A percentile compares a stretch with the other conserved stretches of the same genome.
phyloP scores from a whole-genome alignment of 2,113 vertebrate genomes.

The Cyanocitta stelleri region DNA sequence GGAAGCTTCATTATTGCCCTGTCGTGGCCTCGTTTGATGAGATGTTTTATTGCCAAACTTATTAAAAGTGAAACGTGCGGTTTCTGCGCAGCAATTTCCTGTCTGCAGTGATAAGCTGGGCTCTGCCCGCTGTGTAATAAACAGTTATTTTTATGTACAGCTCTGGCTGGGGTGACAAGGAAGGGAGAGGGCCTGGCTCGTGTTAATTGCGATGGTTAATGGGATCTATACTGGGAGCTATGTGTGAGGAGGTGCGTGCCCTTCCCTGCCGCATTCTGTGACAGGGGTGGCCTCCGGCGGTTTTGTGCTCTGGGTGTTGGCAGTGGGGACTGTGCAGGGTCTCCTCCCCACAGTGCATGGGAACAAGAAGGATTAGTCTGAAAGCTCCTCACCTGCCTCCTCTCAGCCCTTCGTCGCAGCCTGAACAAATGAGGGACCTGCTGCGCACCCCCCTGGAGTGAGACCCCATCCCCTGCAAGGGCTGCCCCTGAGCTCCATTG shows the following conservation, averaged over 20 bases:
- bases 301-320: background rate
- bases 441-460: fast-evolving
- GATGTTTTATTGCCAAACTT: constrained; percentile 72
- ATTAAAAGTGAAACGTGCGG: constrained; percentile 70
- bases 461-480: background rate
- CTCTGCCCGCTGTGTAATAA: constrained; percentile 63
- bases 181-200: background rate
- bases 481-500: fast-evolving
- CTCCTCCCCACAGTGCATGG: fast-evolving
- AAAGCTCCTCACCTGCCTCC: background rate
- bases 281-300: fast-evolving
- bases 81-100: constrained; percentile 71
- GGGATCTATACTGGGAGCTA: constrained; percentile 38
- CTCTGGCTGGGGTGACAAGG: background rate
- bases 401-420: background rate
- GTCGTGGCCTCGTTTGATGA: constrained; percentile 66
- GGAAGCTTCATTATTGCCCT: constrained; percentile 69
- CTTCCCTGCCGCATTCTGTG: background rate
- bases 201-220: constrained; percentile 67
- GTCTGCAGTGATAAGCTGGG: constrained; percentile 65
- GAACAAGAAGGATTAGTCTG: background rate
- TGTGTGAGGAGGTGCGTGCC: background rate
- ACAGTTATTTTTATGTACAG: constrained; percentile 63
- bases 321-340: background rate
- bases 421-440: background rate